These are phyloP conservation scores for Gavia stellata DNA, from an alignment of 2,113 vertebrate species.

Conservation along the genomic window DNA sequence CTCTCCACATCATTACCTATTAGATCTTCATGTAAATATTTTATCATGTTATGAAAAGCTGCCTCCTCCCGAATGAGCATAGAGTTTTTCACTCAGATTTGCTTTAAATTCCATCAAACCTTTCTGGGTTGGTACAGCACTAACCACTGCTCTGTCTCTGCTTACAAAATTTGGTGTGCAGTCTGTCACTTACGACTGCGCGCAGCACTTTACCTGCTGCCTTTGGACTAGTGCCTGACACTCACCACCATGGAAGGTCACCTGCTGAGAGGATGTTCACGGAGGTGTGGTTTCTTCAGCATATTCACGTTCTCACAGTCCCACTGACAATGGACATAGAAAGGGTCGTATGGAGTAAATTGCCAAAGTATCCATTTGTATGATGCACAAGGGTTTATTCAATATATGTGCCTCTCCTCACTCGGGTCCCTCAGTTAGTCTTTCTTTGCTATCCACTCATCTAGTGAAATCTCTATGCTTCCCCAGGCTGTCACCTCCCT, in stretches of 20 bases:
- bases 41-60: not conserved
- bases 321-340: not conserved
- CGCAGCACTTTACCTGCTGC: not conserved
- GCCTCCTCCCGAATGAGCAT: not conserved
- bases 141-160: not conserved
- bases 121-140: not conserved
- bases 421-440: rapidly evolving
- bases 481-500: not conserved
- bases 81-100: not conserved
- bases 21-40: not conserved
- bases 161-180: not conserved
- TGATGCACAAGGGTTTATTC: not conserved
- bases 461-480: not conserved
- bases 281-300: not conserved
- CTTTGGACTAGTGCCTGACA: not conserved
- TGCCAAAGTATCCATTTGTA: not conserved
- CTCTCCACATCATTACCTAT: not conserved
- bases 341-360: rapidly evolving
- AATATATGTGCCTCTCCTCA: rapidly evolving
- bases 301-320: not conserved
- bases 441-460: not conserved
- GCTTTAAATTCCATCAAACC: not conserved
- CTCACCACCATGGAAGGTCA: not conserved
- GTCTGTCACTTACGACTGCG: rapidly evolving
- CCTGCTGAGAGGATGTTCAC: not conserved